Evolutionary conservation across 2,113 vertebrate genomes (phyloP).

Genomic region (Danionella cerebrum): DNA sequence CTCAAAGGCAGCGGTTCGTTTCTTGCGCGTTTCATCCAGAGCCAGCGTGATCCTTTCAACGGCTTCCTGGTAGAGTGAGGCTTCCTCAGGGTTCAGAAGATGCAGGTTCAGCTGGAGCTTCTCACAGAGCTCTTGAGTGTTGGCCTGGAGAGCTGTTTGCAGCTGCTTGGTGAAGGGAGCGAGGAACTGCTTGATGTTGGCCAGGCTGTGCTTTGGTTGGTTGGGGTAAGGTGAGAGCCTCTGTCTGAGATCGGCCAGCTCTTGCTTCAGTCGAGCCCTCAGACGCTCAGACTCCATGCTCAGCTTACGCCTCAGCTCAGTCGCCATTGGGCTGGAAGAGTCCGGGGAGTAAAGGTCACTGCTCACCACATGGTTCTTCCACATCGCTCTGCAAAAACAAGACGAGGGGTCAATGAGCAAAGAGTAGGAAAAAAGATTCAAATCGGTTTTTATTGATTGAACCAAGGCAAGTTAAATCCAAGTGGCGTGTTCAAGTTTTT

Average conservation of each 20-base stretch:
- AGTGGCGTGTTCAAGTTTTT: no score
- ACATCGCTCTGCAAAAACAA: conserved; percentile 46
- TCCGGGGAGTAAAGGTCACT: conserved; percentile 56
- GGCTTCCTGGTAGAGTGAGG: conserved; percentile 48
- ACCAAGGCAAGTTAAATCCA: no score
- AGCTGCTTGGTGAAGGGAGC: conserved; percentile 64
- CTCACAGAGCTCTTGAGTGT: conserved; percentile 65
- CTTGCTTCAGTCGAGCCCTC: conserved; percentile 61
- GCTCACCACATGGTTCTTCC: conserved; percentile 67
- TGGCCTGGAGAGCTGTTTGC: conserved; percentile 64
- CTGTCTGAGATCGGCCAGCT: conserved; percentile 68
- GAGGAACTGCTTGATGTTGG: conserved; percentile 68
- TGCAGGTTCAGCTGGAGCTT: conserved; percentile 56
- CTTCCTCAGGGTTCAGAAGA: conserved; percentile 43
- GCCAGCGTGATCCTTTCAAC: conserved; percentile 50
- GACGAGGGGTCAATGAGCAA: not conserved
- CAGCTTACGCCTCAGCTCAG: conserved; percentile 46
- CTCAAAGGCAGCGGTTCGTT: conserved; percentile 49
- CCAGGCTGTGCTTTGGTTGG: conserved; percentile 51
- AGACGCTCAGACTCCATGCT: conserved; percentile 56
- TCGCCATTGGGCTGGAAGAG: conserved; percentile 46
- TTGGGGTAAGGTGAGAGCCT: conserved; percentile 67
- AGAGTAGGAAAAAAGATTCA: no score
- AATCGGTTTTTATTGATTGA: no score
- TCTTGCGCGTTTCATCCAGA: conserved; percentile 47